Percentiles rank a stretch among this genome's conserved stretches.
phyloP scores from a whole-genome alignment of 2,113 vertebrate genomes.

The Dipodomys merriami region DNA sequence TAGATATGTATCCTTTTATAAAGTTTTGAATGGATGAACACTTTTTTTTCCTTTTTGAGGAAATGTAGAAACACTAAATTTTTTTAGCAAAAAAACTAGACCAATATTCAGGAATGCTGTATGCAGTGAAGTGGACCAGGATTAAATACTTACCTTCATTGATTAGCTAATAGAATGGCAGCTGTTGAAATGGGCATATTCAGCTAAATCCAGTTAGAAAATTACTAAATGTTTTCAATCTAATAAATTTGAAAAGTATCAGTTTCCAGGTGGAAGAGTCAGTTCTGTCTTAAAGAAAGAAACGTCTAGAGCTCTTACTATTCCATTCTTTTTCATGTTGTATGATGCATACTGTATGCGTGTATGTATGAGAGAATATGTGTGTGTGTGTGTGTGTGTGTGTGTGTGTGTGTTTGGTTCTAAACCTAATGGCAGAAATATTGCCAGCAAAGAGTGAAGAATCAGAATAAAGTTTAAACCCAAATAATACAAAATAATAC shows the following conservation, averaged over 20 bases:
- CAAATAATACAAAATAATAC: not conserved
- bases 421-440: not conserved
- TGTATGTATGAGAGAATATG: too few species aligned
- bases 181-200: not conserved
- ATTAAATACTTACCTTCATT: not conserved
- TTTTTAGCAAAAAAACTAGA: conserved; percentile 10
- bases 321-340: too few species aligned
- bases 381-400: too few species aligned
- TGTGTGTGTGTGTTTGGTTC: not conserved
- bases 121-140: not conserved
- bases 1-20: not conserved
- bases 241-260: not conserved
- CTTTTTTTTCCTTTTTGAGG: not conserved
- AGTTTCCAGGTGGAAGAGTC: not conserved
- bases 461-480: not conserved
- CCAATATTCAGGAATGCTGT: not conserved
- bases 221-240: not conserved
- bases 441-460: not conserved
- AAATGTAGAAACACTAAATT: not conserved
- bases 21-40: too few species aligned
- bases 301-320: too few species aligned
- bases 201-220: not conserved
- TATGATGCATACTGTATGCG: too few species aligned
- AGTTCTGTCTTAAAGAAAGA: not conserved
- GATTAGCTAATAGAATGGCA: not conserved